These are phyloP conservation scores for Poeciliopsis turneri DNA, from an alignment of 2,797 vertebrate genomes.

Conservation along the genomic window DNA sequence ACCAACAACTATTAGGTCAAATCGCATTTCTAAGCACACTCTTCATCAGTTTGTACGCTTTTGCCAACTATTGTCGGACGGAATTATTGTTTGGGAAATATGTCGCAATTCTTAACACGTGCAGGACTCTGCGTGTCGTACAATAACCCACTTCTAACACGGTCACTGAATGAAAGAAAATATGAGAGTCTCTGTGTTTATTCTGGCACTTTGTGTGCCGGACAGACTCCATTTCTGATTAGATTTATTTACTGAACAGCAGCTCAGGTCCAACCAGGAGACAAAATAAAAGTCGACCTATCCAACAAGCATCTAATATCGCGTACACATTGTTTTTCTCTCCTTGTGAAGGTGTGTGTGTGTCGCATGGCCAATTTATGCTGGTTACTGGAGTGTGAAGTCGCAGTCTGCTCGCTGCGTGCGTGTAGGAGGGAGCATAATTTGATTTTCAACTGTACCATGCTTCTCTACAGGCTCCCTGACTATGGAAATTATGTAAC, in stretches of 20 bases:
- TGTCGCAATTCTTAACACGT: not conserved
- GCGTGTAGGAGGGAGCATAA: constrained; percentile 46
- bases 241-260: not conserved
- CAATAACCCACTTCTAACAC: not conserved
- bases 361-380: constrained; percentile 57
- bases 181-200: no score
- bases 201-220: not conserved
- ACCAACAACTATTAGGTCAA: not conserved
- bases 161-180: not conserved
- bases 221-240: not conserved
- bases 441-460: constrained; percentile 55
- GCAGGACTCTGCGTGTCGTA: not conserved
- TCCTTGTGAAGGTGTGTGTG: constrained; percentile 15
- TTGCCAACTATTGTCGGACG: not conserved
- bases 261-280: not conserved
- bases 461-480: constrained; percentile 56
- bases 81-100: not conserved
- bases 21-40: not conserved
- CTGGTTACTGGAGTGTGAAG: constrained; percentile 65
- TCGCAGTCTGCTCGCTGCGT: constrained; percentile 49
- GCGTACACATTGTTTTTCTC: constrained; percentile 22
- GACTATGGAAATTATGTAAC: constrained; percentile 64
- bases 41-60: not conserved
- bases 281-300: not conserved
- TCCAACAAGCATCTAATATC: not conserved